Evolutionary conservation across 1,140 invertebrate species (phyloP).

Genomic region (Procambarus virginalis): DNA sequence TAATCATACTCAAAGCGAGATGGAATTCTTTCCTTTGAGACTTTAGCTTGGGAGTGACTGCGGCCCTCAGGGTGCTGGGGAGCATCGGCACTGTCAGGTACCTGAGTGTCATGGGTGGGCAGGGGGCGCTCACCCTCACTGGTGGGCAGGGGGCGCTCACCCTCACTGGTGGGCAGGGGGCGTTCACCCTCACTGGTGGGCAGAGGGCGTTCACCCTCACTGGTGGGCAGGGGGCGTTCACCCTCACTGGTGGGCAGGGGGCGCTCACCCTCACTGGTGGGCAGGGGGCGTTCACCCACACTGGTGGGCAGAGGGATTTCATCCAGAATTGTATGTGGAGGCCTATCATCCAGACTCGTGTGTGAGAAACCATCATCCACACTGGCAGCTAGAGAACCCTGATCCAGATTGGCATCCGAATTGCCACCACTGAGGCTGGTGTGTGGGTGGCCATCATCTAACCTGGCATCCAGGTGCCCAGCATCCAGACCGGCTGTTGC

Average conservation of each 20-base stretch:
- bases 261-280: background rate
- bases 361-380: background rate
- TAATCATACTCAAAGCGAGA: constrained; percentile 5
- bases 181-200: background rate
- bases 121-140: background rate
- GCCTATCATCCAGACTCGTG: background rate
- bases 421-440: background rate
- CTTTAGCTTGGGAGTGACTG: too few relatives aligned
- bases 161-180: background rate
- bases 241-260: background rate
- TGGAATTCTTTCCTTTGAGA: background rate
- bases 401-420: background rate
- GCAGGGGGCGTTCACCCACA: background rate
- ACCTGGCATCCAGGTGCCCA: background rate
- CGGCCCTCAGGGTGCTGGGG: background rate
- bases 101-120: background rate
- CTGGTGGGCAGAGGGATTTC: background rate
- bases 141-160: background rate
- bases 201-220: background rate
- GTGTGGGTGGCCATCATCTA: background rate
- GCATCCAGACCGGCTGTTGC: background rate
- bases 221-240: background rate
- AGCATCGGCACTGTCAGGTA: background rate
- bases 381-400: background rate
- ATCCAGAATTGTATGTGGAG: background rate